Base-by-base conservation (phyloP, 2,113 vertebrate genomes). In the Psittacus erithacus region DNA sequence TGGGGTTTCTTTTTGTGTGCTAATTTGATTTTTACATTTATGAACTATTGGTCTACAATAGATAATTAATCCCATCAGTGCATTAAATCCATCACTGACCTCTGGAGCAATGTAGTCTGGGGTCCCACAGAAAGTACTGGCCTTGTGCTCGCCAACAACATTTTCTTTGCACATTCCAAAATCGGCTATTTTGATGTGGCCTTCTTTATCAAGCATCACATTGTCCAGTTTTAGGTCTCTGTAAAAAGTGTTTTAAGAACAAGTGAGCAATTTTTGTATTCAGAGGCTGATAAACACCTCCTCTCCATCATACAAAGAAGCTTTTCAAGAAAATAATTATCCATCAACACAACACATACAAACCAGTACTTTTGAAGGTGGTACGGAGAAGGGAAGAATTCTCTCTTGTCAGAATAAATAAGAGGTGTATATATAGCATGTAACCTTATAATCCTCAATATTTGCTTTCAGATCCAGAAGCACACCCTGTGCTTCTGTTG, bases 121-220 rank as follows among this genome's bases (percentile, higher is more conserved):
- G 14, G 99, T 99, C 29, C 99, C 99, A 1, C 99, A 99, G 98
- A 99, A 99, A 10, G 99, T 99, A 57, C 99, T 99, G 5, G 99
- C 99, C 19, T 98, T 98, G 91, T 98, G 98, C 12, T 99, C 99
- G 5, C 98, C 99, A 23, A 98, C 89, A 76, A 99, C 97, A 0
- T 99, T 99, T 96, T 99, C 99, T 97, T 99, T 99, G 94, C 99
- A 99, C 99, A 99, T 99, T 35, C 99, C 99, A 19, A 99, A 99
- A 92, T 99, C 99, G 0, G 99, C 99, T 17, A 99, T 99, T 97
- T 99, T 99, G 92, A 99, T 98, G 94, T 99, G 99, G 41, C 99
- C 99, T 6, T 99, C 98, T 59, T 94, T 97, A 93, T 99, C 99
- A 85, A 99, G 97, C 99, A 99, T 99, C 92, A 99, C 98, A 2